Evolutionary conservation across 1,140 invertebrate species (phyloP).

Genomic region (Drosophila quadrilineata): DNA sequence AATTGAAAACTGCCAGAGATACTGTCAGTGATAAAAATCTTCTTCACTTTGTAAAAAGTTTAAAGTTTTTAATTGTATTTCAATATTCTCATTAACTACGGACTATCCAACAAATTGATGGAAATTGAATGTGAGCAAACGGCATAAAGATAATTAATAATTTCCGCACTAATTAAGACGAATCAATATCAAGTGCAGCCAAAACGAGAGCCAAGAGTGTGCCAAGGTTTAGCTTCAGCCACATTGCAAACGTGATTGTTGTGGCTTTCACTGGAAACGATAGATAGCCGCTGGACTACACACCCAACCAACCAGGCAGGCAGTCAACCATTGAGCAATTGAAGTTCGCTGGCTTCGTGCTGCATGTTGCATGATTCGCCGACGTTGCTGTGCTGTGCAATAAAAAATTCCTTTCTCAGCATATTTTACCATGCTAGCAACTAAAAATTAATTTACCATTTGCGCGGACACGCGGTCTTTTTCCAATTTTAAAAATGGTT

Average conservation of each 20-base stretch:
- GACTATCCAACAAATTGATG: too few relatives aligned
- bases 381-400: slow-evolving; percentile 1
- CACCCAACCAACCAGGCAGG: too few relatives aligned
- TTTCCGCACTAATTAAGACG: slow-evolving; percentile 74
- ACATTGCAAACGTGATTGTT: not conserved
- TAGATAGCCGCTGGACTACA: slow-evolving; percentile 16
- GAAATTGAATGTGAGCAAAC: slow-evolving; percentile 13
- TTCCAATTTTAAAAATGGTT: slow-evolving; percentile 43
- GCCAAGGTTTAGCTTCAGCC: slow-evolving; percentile 31
- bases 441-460: slow-evolving; percentile 8
- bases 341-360: not conserved
- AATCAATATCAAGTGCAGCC: slow-evolving; percentile 20
- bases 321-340: slow-evolving; percentile 37
- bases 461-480: slow-evolving; percentile 17
- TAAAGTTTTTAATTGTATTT: too few relatives aligned
- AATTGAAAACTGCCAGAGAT: too few relatives aligned
- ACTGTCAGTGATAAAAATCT: too few relatives aligned
- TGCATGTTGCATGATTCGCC: slow-evolving; percentile 15
- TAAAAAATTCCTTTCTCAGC: not conserved
- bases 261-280: slow-evolving; percentile 46
- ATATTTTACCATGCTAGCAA: not conserved
- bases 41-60: too few relatives aligned
- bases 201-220: slow-evolving; percentile 12
- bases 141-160: slow-evolving; percentile 67
- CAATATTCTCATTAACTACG: too few relatives aligned